Evolutionary conservation across 2,888 invertebrate species (phyloP), one percentile per base, ranked within the genome.

Genomic region (Dolichopus griseipennis): DNA sequence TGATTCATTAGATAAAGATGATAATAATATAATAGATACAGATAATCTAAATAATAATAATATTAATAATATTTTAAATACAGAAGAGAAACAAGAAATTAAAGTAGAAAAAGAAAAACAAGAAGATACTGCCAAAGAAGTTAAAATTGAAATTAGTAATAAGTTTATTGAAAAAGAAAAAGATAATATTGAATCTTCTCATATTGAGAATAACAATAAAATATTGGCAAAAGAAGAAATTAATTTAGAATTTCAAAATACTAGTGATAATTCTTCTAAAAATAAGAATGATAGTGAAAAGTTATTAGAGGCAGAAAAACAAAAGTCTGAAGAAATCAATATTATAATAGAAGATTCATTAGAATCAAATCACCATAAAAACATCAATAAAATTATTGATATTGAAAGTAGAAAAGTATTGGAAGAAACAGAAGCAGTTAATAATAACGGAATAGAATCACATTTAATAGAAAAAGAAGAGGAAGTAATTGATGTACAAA

Each of bases 261-360:
- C 1, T 27, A 63, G 27, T 63, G 37, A 37, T n/a, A 18, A 9
- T n/a, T 33, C 7, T 64, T 20, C 12, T 33, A 18, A 10, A 5
- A 22, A 37, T 20, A 33, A 9, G 5, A 37, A 33, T 37, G 5
- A 20, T 22, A 70, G 52, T 15, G 70, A 68, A 10, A 68, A 69
- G 15, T 70, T 71, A 64, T 74, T 73, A 68, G 73, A 71, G 65
- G 72, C 76, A 22, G 77, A 76, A 37, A 75, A 77, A 69, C 72
- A 75, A 62, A 67, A 76, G 68, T 73, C 76, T 18, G 71, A 74
- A 70, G 75, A 77, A 37, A 76, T 77, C 65, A 77, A 77, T 66
- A 72, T 73, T 43, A 72, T 75, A 66, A 74, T 75, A 20, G 73
- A 76, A 66, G 73, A 74, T 61, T 72, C 71, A 61, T 65, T 72